Evolutionary conservation across 2,113 vertebrate species (phyloP).

Genomic region (Tamias sibiricus): DNA sequence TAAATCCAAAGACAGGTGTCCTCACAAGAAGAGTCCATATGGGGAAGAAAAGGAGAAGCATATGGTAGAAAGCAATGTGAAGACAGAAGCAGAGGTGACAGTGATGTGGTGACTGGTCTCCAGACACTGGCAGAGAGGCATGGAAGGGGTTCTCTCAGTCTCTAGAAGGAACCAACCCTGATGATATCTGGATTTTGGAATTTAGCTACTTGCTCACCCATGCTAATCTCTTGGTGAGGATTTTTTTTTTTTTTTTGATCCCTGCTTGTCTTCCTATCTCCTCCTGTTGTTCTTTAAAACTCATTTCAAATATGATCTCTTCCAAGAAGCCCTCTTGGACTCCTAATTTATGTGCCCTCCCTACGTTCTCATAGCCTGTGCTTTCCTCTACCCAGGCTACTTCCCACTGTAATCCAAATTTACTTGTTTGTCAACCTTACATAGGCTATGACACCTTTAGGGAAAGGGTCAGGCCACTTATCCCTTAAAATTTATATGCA

Average conservation of each 20-base stretch:
- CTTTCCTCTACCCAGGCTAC: neutral
- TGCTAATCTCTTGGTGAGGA: neutral
- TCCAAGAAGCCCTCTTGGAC: neutral
- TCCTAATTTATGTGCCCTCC: neutral
- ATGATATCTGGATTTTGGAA: neutral
- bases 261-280: neutral
- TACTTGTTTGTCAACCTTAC: neutral
- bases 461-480: neutral
- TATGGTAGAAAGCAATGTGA: neutral
- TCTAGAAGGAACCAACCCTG: neutral
- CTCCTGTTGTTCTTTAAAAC: neutral
- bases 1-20: neutral
- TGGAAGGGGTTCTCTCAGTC: neutral
- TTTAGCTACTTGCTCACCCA: too few relatives aligned
- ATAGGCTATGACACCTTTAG: neutral
- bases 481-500: neutral
- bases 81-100: neutral
- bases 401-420: neutral
- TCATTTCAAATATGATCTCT: neutral
- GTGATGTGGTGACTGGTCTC: fast-evolving
- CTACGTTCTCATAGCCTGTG: neutral
- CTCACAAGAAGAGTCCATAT: neutral
- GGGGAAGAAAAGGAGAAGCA: neutral
- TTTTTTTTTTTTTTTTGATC: too few relatives aligned
- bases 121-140: neutral